These are phyloP conservation scores for Trissolcus basalis DNA, from an alignment of 1,140 invertebrate genomes.

Conservation along the genomic window DNA sequence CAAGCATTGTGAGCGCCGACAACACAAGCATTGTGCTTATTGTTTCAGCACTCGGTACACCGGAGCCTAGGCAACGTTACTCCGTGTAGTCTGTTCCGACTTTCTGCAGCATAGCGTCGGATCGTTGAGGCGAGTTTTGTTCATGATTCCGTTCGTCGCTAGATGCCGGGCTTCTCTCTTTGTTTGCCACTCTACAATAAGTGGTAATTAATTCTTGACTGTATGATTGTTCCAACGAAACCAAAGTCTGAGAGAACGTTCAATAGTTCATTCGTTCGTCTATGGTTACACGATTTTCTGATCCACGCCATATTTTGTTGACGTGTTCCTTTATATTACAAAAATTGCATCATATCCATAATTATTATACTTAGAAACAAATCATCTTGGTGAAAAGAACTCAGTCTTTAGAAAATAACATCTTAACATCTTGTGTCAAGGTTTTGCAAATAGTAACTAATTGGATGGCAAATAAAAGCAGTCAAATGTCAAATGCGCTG, in stretches of 20 bases:
- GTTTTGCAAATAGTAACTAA: too few relatives aligned
- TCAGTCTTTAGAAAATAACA: too few relatives aligned
- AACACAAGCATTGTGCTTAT: constrained; percentile 54
- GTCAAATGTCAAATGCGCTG: too few relatives aligned
- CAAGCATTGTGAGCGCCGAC: constrained; percentile 56
- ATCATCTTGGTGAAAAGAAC: too few relatives aligned
- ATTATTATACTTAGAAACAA: too few relatives aligned
- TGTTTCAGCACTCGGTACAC: constrained; percentile 50
- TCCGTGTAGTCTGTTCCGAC: constrained; percentile 54
- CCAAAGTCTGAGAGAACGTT: constrained; percentile 34
- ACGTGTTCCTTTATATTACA: too few relatives aligned
- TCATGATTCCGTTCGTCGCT: constrained; percentile 61
- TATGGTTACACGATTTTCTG: constrained; percentile 29
- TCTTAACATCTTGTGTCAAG: too few relatives aligned
- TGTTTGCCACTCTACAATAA: constrained; percentile 66
- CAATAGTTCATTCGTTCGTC: constrained; percentile 44
- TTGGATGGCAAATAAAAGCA: too few relatives aligned
- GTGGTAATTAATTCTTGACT: constrained; percentile 73
- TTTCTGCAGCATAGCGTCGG: constrained; percentile 45
- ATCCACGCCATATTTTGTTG: too few relatives aligned
- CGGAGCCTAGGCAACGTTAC: constrained; percentile 57
- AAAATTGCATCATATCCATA: too few relatives aligned
- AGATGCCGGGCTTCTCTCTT: constrained; percentile 65
- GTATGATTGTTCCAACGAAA: constrained; percentile 64
- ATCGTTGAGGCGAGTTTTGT: constrained; percentile 61